Conservation (phyloP, 2,113 vertebrate species). For the Phaethornis superciliosus region DNA sequence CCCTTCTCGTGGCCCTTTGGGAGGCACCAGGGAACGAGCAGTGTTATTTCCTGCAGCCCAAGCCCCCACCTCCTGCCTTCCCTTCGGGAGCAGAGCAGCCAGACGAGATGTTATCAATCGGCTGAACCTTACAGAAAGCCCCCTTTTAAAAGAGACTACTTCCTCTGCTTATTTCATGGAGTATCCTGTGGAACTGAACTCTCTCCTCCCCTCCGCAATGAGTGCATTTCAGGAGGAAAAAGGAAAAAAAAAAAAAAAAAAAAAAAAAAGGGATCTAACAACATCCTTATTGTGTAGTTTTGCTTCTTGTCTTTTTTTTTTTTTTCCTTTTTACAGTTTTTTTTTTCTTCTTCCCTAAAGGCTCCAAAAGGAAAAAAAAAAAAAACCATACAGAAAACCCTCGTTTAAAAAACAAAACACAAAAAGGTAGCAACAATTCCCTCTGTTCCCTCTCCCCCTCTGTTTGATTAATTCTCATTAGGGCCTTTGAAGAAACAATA, state of each 20-base stretch:
- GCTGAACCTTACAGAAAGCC: slow-evolving; percentile 65
- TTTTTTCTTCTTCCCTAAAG: neutral
- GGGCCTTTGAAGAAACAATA: slow-evolving; percentile 73
- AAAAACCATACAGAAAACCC: neutral
- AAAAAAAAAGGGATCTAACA: slow-evolving; percentile 40
- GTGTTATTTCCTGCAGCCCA: slow-evolving; percentile 64
- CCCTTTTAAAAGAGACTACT: slow-evolving; percentile 74
- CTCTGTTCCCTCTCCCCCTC: neutral
- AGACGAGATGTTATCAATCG: slow-evolving; percentile 79
- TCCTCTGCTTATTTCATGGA: slow-evolving; percentile 79
- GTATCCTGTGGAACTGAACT: slow-evolving; percentile 66
- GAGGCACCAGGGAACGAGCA: slow-evolving; percentile 1
- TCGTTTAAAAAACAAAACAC: neutral
- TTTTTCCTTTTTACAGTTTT: neutral
- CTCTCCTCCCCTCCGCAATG: slow-evolving; percentile 7
- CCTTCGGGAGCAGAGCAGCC: slow-evolving; percentile 71
- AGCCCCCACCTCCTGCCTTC: slow-evolving; percentile 42
- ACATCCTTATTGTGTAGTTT: slow-evolving; percentile 60
- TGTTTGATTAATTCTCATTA: slow-evolving; percentile 73
- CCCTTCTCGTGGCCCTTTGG: neutral
- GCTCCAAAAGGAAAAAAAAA: neutral
- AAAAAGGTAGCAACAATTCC: neutral
- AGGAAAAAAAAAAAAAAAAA: slow-evolving; percentile 12
- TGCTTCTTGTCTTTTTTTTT: neutral
- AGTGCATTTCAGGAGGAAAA: slow-evolving; percentile 46